A percentile compares a stretch with the other conserved stretches of the same genome.
Conservation (phyloP, 2,113 vertebrate genomes). For the Cryptotis parvus region DNA sequence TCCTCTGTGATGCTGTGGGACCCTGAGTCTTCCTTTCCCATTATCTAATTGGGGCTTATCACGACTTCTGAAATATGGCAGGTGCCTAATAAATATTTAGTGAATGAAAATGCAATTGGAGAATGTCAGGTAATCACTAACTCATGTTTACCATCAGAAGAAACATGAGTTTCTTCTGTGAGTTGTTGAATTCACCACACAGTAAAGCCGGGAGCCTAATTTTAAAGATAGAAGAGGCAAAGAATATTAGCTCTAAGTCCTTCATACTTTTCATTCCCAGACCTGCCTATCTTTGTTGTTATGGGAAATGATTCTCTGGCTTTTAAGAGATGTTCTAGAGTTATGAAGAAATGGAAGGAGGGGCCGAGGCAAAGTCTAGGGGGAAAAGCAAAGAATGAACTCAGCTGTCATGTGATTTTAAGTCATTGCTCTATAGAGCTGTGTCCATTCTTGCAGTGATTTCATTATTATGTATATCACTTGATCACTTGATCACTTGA, state of each 20-base stretch:
- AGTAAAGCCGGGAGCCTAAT: not conserved
- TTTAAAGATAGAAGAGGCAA: not conserved
- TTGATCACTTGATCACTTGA: no score
- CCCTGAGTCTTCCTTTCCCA: not conserved
- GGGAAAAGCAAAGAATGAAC: no score
- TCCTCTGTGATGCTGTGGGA: not conserved
- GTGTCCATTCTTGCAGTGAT: no score
- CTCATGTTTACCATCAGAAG: not conserved
- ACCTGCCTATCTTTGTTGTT: not conserved
- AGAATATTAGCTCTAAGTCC: not conserved
- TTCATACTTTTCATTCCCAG: not conserved
- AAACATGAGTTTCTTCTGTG: not conserved
- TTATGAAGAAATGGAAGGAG: not conserved
- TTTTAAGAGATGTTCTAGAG: not conserved
- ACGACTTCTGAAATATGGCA: not conserved
- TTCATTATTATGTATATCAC: no score
- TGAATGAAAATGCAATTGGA: not conserved
- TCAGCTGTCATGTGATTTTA: no score
- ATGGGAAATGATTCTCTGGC: not conserved
- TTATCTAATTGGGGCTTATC: not conserved
- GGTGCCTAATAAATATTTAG: no score
- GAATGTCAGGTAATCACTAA: not conserved
- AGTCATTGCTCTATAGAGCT: no score
- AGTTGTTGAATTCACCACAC: not conserved
- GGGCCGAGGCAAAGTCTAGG: not conserved